A percentile compares a stretch with the other conserved stretches of the same genome.
Evolutionary conservation across 2,888 invertebrate genomes (phyloP).

Genomic region (Biston betularia): DNA sequence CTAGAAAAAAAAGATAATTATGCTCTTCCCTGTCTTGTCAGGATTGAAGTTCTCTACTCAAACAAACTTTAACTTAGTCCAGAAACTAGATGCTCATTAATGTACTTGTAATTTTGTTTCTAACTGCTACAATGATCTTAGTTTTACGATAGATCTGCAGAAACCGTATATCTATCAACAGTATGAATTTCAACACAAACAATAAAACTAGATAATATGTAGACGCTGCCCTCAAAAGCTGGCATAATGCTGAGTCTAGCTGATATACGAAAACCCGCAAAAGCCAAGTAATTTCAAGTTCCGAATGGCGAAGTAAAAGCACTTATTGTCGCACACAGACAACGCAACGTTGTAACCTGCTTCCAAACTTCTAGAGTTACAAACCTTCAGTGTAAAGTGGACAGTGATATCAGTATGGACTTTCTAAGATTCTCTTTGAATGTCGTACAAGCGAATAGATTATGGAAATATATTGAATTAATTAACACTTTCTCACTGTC

Average conservation of each 20-base stretch:
- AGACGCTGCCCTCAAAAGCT: not conserved
- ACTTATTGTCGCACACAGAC: conserved; percentile 23
- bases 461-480: no score
- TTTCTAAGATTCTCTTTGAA: not conserved
- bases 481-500: no score
- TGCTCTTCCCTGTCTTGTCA: no score
- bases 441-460: no score
- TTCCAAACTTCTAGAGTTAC: conserved; percentile 17
- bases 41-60: no score
- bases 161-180: no score
- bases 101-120: no score
- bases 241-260: conserved; percentile 4
- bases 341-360: conserved; percentile 27
- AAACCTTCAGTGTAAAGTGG: conserved; percentile 9
- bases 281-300: conserved; percentile 16
- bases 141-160: no score
- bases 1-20: no score
- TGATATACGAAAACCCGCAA: conserved; percentile 3
- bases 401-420: conserved; percentile 17
- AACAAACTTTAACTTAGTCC: no score
- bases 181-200: not conserved
- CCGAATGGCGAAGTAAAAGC: conserved; percentile 25
- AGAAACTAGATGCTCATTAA: no score
- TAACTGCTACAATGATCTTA: no score
- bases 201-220: not conserved